These are phyloP conservation scores for Pheosia tremula DNA, from an alignment of 2,888 invertebrate species.

Conservation along the genomic window DNA sequence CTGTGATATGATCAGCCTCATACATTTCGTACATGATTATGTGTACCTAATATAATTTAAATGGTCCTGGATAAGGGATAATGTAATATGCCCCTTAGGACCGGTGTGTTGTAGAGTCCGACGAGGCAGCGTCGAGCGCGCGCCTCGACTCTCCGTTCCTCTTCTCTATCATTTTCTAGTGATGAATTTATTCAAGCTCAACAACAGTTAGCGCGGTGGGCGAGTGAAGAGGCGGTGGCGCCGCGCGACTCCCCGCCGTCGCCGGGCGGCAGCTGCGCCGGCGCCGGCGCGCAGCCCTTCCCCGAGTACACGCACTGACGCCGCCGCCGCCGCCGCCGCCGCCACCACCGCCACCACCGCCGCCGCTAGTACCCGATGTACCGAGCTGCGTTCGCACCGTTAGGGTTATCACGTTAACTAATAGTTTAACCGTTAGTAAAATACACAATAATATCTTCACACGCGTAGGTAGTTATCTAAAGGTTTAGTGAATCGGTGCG, in stretches of 20 bases:
- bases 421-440: conserved; percentile 68
- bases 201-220: conserved; percentile 98
- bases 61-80: neutral
- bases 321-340: conserved; percentile 56
- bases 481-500: conserved; percentile 56
- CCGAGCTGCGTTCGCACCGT: conserved; percentile 59
- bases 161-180: conserved; percentile 96
- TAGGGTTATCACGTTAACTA: conserved; percentile 63
- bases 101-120: conserved; percentile 8
- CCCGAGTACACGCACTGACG: conserved; percentile 53
- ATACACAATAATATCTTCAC: conserved; percentile 65
- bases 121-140: conserved; percentile 42
- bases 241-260: conserved; percentile 72
- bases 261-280: conserved; percentile 72
- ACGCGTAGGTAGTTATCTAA: conserved; percentile 67
- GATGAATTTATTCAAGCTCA: conserved; percentile 99
- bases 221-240: conserved; percentile 93
- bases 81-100: too few relatives aligned
- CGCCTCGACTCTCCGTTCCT: conserved; percentile 87
- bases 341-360: conserved; percentile 58
- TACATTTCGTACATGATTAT: too few relatives aligned
- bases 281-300: conserved; percentile 60
- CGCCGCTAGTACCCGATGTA: conserved; percentile 46
- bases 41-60: too few relatives aligned
- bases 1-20: too few relatives aligned